Base-by-base conservation (phyloP, 2,888 invertebrate species). In the Danaus chrysippus region DNA sequence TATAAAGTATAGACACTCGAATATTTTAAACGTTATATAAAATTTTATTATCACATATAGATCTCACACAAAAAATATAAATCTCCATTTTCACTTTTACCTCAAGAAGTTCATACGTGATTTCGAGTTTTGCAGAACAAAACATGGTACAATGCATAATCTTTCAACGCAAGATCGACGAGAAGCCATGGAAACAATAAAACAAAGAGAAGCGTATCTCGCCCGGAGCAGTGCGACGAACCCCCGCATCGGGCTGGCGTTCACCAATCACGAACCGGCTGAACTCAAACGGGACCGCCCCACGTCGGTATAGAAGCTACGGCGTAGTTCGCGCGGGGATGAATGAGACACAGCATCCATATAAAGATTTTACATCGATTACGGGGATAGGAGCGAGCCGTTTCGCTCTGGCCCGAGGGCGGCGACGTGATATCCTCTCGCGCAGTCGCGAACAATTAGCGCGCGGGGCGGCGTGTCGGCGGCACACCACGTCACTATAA, bases 71-170 rank as follows among this genome's bases (percentile, higher is more conserved):
- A 10, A 41, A 41, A 44, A 42, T 42, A 10, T 17, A 49, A 41
- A 34, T 13, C 34, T 23, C 46, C 49, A 12, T 8, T 13, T 12
- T 23, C 15, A 49, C 17, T 81, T 80, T 76, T 84, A 84, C 86
- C 84, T 83, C 80, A 83, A 87, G 83, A 85, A 85, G 82, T 86
- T 82, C 86, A 87, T 87, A 83, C 86, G 83, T 86, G 86, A 85
- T 86, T 85, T 83, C 80, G 81, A 79, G 82, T 87, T 89, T 87
- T 87, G 83, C 84, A 83, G 86, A 87, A 87, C 86, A 90, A 90
- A 88, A 89, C 87, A 86, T 86, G 81, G 87, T 87, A 86, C 87
- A 89, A 90, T 88, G 88, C 86, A 90, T 90, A 88, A 91, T 88
- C 85, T 90, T 89, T 87, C 86, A 87, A 85, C 89, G 88, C 88